These are phyloP conservation scores for Chironomus tentans DNA, from an alignment of 2,888 invertebrate species.

Conservation along the genomic window DNA sequence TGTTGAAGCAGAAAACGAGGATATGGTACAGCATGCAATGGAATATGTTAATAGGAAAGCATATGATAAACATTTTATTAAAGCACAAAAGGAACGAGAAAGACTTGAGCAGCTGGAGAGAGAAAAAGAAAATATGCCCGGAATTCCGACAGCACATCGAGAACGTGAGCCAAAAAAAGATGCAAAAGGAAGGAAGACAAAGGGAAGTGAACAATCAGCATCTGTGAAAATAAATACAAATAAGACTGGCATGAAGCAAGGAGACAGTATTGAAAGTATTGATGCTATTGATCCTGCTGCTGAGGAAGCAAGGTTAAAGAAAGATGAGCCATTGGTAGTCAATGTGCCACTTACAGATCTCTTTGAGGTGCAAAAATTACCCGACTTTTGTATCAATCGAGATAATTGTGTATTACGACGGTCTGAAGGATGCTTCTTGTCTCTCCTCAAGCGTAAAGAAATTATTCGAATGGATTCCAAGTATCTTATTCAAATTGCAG, in stretches of 20 bases:
- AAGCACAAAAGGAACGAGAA: conserved; percentile 38
- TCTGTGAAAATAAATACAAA: conserved; percentile 14
- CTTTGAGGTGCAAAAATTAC: conserved; percentile 54
- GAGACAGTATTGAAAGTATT: background rate
- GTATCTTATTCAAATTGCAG: conserved; percentile 76
- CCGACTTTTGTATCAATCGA: conserved; percentile 49
- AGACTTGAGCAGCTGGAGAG: conserved; percentile 37
- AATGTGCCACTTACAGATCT: conserved; percentile 38
- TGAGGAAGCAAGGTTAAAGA: background rate
- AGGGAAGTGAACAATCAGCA: background rate
- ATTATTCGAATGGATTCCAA: conserved; percentile 69
- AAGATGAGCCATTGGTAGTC: conserved; percentile 32
- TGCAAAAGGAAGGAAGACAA: background rate
- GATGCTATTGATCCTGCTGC: background rate
- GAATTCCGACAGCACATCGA: conserved; percentile 7
- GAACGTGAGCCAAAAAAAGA: conserved; percentile 8
- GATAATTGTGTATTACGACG: conserved; percentile 43
- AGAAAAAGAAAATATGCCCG: conserved; percentile 33
- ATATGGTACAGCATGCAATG: conserved; percentile 59
- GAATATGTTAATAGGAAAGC: conserved; percentile 62
- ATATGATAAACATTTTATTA: conserved; percentile 52
- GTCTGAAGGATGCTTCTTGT: conserved; percentile 49
- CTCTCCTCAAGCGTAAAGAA: conserved; percentile 51
- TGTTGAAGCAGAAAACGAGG: conserved; percentile 62
- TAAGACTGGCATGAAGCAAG: background rate